Percentiles rank a stretch among this genome's conserved stretches.
phyloP scores from a whole-genome alignment of 2,888 invertebrate species.

The Steinernema scapterisci region DNA sequence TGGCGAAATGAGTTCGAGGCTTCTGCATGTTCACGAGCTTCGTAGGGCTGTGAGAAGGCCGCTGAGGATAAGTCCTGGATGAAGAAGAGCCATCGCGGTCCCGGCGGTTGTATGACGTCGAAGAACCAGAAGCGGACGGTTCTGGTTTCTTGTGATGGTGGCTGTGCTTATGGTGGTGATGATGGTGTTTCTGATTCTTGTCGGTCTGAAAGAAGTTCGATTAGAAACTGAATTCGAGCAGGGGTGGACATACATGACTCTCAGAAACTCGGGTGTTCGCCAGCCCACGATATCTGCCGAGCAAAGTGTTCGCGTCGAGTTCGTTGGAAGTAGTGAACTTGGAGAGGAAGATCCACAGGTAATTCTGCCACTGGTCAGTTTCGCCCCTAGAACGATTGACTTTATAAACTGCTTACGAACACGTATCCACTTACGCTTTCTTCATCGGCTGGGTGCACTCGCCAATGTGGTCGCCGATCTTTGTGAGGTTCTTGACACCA shows the following conservation, averaged over 20 bases:
- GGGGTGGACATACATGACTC: background rate
- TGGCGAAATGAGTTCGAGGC: background rate
- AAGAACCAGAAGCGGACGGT: background rate
- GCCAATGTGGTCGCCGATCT: constrained; percentile 59
- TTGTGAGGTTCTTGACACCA: constrained; percentile 48
- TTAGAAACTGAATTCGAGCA: background rate
- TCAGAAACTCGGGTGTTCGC: constrained; percentile 1
- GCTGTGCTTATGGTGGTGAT: constrained; percentile 25
- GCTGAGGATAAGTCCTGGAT: background rate
- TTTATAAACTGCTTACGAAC: background rate
- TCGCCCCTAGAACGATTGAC: constrained; percentile 6
- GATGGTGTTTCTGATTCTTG: constrained; percentile 33
- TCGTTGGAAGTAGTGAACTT: constrained; percentile 51
- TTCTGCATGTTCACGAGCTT: background rate
- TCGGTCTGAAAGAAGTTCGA: background rate
- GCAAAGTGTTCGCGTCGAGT: constrained; percentile 32
- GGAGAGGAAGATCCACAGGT: constrained; percentile 62
- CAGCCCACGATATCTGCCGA: constrained; percentile 5
- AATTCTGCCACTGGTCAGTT: constrained; percentile 45
- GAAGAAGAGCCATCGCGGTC: background rate
- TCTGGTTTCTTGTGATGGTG: background rate
- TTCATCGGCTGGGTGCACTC: constrained; percentile 39
- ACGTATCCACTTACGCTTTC: constrained; percentile 36
- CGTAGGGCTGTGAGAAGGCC: background rate
- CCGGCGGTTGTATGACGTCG: background rate